Percentiles rank a stretch among this genome's conserved stretches.
These are phyloP conservation scores for Hyperopisus bebe DNA, from an alignment of 2,113 vertebrate genomes.

Conservation along the genomic window DNA sequence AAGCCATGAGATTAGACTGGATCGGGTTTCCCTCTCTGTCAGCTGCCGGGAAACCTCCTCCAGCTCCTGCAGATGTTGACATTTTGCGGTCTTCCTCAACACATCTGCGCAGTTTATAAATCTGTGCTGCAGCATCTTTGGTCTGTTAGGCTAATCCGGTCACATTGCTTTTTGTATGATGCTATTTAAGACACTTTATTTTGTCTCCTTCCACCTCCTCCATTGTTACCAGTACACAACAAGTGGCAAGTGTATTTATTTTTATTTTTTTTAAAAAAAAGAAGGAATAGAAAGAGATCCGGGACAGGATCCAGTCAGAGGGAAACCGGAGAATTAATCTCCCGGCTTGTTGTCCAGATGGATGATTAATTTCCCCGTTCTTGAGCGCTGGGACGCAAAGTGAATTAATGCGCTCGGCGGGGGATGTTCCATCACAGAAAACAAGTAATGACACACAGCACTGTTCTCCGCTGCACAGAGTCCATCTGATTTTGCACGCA, in stretches of 20 bases:
- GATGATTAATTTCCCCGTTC: conserved; percentile 18
- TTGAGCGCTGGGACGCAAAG: background rate
- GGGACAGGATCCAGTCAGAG: conserved; percentile 21
- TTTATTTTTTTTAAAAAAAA: background rate
- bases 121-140: background rate
- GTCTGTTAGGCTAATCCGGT: background rate
- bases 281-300: background rate
- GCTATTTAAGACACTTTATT: background rate
- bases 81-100: background rate
- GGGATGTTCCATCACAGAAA: background rate
- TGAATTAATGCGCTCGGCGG: conserved; percentile 10
- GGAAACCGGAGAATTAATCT: conserved; percentile 20
- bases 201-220: background rate
- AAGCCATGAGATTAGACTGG: background rate
- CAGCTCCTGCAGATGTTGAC: background rate
- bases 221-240: background rate
- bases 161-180: background rate
- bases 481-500: background rate
- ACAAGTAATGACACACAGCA: conserved; percentile 14
- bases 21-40: background rate
- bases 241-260: background rate
- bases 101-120: background rate
- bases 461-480: background rate
- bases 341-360: conserved; percentile 17
- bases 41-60: background rate